Evolutionary conservation across 2,113 vertebrate species (phyloP).

Genomic region (Aegotheles bennettii): DNA sequence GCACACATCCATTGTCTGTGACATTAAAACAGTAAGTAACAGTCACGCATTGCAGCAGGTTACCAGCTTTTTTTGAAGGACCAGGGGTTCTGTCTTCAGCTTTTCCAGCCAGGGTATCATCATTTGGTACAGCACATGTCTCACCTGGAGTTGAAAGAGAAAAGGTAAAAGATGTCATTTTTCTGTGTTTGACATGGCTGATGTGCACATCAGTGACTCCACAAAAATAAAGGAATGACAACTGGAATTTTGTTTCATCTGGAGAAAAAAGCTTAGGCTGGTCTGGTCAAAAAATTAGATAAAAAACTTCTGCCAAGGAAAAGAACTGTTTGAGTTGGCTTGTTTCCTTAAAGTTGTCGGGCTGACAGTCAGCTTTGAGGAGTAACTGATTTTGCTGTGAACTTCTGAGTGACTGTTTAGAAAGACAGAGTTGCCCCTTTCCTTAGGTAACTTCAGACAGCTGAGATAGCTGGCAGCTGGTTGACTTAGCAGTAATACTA

Average conservation of each 20-base stretch:
- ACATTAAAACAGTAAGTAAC: background rate
- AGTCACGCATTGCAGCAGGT: background rate
- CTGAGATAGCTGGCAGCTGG: background rate
- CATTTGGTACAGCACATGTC: conserved; percentile 78
- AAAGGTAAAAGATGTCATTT: background rate
- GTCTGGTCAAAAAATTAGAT: background rate
- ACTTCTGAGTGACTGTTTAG: background rate
- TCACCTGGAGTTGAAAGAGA: conserved; percentile 67
- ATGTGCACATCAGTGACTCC: background rate
- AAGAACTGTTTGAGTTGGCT: background rate
- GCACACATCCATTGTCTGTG: background rate
- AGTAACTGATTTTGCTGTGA: background rate
- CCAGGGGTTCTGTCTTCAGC: conserved; percentile 56
- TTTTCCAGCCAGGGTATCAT: conserved; percentile 78
- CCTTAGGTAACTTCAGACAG: background rate
- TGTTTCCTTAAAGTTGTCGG: background rate
- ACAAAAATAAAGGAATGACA: background rate
- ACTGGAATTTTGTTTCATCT: background rate
- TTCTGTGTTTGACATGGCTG: background rate
- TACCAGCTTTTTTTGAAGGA: conserved; percentile 75
- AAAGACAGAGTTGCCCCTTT: background rate
- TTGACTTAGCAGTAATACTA: background rate
- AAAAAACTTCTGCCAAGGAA: background rate
- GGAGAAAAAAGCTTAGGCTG: background rate
- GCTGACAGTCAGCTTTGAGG: background rate